These are phyloP conservation scores for Ceratina japonica DNA, from an alignment of 1,140 invertebrate genomes.

Conservation along the genomic window DNA sequence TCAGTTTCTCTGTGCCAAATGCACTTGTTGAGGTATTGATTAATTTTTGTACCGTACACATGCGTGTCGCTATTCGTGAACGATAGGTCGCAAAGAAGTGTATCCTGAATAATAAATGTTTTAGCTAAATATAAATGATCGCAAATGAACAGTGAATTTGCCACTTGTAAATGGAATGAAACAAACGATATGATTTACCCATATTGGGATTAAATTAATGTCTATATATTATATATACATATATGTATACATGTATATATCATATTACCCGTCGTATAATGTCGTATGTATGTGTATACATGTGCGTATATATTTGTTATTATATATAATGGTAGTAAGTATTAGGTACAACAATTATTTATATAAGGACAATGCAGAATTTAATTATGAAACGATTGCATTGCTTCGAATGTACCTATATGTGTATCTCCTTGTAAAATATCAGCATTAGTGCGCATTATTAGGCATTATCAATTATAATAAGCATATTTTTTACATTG, in stretches of 20 bases:
- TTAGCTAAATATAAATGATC: slow-evolving; percentile 52
- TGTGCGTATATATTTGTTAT: slow-evolving; percentile 53
- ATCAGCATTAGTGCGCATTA: slow-evolving; percentile 74
- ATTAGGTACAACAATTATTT: slow-evolving; percentile 64
- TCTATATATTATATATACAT: slow-evolving; percentile 55
- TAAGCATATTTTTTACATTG: slow-evolving; percentile 78
- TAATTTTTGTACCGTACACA: slow-evolving; percentile 30
- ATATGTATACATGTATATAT: slow-evolving; percentile 4
- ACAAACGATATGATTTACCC: slow-evolving; percentile 57
- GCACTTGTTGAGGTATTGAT: slow-evolving; percentile 9
- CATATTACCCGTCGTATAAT: not conserved
- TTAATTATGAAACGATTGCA: slow-evolving; percentile 66
- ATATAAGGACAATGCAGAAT: slow-evolving; percentile 65
- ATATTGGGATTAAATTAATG: slow-evolving; percentile 66
- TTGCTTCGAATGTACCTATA: slow-evolving; percentile 72
- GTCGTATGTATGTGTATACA: not conserved
- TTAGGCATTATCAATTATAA: slow-evolving; percentile 76
- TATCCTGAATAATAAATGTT: slow-evolving; percentile 50
- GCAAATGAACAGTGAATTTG: slow-evolving; percentile 48
- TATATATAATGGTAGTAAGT: slow-evolving; percentile 62
- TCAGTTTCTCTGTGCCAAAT: slow-evolving; percentile 61
- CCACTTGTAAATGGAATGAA: slow-evolving; percentile 57
- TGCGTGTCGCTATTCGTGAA: slow-evolving; percentile 46
- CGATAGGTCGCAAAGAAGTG: slow-evolving; percentile 46
- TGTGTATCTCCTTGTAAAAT: slow-evolving; percentile 77